A percentile compares a stretch with the other conserved stretches of the same genome.
These are phyloP conservation scores for Sebastes steindachneri DNA, from an alignment of 2,797 vertebrate genomes.

Conservation along the genomic window DNA sequence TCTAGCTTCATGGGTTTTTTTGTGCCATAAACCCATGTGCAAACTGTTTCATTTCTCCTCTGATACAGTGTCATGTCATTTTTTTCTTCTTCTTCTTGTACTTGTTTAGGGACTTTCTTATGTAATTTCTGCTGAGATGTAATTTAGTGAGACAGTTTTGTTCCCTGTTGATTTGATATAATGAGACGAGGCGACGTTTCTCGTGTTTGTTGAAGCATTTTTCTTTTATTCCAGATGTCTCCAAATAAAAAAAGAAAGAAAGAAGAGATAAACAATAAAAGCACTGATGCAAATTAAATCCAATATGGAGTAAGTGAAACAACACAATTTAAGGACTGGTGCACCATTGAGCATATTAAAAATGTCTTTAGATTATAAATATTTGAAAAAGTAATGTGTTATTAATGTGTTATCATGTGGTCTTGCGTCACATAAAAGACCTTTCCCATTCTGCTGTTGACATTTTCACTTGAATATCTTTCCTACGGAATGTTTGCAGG, in stretches of 20 bases:
- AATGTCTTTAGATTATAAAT: slow-evolving; percentile 11
- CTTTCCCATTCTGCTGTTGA: slow-evolving; percentile 5
- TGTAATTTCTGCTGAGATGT: slow-evolving; percentile 60
- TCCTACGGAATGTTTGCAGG: neutral
- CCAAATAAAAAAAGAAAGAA: neutral
- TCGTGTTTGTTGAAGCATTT: slow-evolving; percentile 67
- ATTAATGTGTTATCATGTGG: neutral
- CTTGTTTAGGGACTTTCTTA: slow-evolving; percentile 66
- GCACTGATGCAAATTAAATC: slow-evolving; percentile 54
- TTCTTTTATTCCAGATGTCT: slow-evolving; percentile 61
- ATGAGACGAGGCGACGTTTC: slow-evolving; percentile 63
- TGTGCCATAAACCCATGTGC: slow-evolving; percentile 52
- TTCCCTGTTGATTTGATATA: slow-evolving; percentile 73
- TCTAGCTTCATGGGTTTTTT: slow-evolving; percentile 53
- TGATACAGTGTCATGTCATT: slow-evolving; percentile 42
- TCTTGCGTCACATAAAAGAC: neutral
- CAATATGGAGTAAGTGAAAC: slow-evolving; percentile 30
- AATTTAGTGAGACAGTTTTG: slow-evolving; percentile 66
- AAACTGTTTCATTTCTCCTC: slow-evolving; percentile 47
- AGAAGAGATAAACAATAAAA: slow-evolving; percentile 46
- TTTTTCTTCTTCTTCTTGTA: slow-evolving; percentile 1
- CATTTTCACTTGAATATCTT: slow-evolving; percentile 10
- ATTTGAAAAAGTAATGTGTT: neutral
- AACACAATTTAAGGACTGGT: slow-evolving; percentile 14
- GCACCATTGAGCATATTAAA: neutral